Evolutionary conservation across 2,797 vertebrate species (phyloP), one percentile per base, ranked within the genome.

Genomic region (Artibeus lituratus): DNA sequence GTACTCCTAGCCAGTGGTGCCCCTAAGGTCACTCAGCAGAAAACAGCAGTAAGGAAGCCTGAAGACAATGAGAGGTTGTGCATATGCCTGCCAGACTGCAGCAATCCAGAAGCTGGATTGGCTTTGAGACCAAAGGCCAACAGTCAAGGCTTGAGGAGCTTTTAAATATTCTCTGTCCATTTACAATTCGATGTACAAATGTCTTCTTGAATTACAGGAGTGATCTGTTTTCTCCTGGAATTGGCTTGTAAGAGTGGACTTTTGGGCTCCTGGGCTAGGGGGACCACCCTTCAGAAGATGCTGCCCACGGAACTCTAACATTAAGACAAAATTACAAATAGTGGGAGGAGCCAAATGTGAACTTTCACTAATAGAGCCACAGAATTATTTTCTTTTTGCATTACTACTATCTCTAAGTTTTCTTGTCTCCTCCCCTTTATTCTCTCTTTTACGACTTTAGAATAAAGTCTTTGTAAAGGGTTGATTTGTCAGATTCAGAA

Each of bases 41-140:
- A 37, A 35, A 73, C 15, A n/a, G 19, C 16, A 51, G 14, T 8
- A 76, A 65, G 76, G 70, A 44, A n/a, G 69, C 47, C 47, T 19
- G 16, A 21, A 42, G 35, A 12, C 32, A 59, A 7, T 10, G 14
- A 14, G 37, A 4, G 57, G 49, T 2, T 14, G 15, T 1, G 15
- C 0, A 1, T 3, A 12, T 0, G 7, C 35, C 37, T 0, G 0
- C 15, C n/a, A 49, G 39, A 14, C 57, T 37, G 7, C 3, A 49
- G 76, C n/a, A 18, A 24, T 29, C 14, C 62, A 26, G 67, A 35
- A 9, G 53, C 4, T n/a, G 22, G 39, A 24, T 35, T 12, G 3
- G 35, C 82, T 62, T 19, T 35, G 2, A 51, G 81, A 12, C 12
- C 14, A 32, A 0, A n/a, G n/a, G n/a, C 0, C 10, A n/a, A 19